These are phyloP conservation scores for Zygogramma bicolorata DNA, from an alignment of 2,888 invertebrate genomes.

Conservation along the genomic window DNA sequence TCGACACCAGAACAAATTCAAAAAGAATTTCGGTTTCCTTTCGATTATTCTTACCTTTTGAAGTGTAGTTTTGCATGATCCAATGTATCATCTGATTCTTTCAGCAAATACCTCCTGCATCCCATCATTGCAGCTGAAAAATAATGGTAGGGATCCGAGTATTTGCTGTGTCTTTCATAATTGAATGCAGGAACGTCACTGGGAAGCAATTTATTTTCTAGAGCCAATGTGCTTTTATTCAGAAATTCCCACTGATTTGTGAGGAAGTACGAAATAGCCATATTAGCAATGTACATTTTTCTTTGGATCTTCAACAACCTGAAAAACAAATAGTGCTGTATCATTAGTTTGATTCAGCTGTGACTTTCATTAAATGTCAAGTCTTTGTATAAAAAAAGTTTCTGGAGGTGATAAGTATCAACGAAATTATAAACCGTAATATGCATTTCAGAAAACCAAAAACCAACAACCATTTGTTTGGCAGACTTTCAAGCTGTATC, in stretches of 20 bases:
- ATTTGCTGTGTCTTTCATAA: slow-evolving; percentile 67
- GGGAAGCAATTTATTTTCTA: slow-evolving; percentile 65
- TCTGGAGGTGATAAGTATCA: no score
- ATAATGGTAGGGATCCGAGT: slow-evolving; percentile 69
- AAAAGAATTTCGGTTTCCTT: no score
- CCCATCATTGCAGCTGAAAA: slow-evolving; percentile 72
- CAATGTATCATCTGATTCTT: slow-evolving; percentile 70
- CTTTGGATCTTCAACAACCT: slow-evolving; percentile 85
- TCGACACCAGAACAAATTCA: no score
- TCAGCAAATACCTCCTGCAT: slow-evolving; percentile 75
- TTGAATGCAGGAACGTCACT: slow-evolving; percentile 68
- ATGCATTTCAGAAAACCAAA: no score
- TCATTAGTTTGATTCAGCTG: no score
- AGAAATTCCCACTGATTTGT: slow-evolving; percentile 82
- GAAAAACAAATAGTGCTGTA: slow-evolving; percentile 43
- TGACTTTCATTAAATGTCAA: no score
- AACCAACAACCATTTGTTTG: no score
- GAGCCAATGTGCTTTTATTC: slow-evolving; percentile 71
- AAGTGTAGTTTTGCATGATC: slow-evolving; percentile 68
- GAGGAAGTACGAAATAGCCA: slow-evolving; percentile 80
- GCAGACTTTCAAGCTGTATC: no score
- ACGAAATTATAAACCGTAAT: no score
- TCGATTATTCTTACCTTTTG: slow-evolving; percentile 67
- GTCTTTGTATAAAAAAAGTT: no score
- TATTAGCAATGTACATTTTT: slow-evolving; percentile 81